Base-by-base conservation (phyloP, 2,888 invertebrate genomes). In the Caenorhabditis uteleia region DNA sequence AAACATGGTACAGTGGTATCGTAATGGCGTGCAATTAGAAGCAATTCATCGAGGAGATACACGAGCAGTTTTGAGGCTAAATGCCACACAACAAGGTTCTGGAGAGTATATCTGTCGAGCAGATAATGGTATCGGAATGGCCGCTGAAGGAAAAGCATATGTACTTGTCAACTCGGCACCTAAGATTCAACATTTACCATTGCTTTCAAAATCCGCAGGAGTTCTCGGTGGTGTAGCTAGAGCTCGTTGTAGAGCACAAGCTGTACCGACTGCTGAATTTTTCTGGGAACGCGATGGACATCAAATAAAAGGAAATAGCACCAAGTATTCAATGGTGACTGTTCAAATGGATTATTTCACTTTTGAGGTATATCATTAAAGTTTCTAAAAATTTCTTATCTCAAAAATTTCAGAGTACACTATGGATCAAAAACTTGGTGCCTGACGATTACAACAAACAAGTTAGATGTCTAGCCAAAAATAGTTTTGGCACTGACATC, bases 1-100 rank as follows among this genome's bases (percentile, higher is more conserved):
- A 23, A 74, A 77, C 10, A 82, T 82, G 80, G 75, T 82, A 20
- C 59, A 68, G 21, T 82, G 82, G 82, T 69, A 61, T 49, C 64
- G 75, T 47, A 75, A 71, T 33, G 72, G 70, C 10, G 21, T 56
- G 8, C 33, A 31, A 3, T 4, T 59, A 42, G 54, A 34, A 53
- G 34, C 27, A 10, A 12, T 42, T 47, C 31, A 34, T 36, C 47
- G 65, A 26, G 65, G 68, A 0, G 48, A 68, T n/a, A 64, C 54
- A 3, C 54, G 66, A 51, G 58, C 61, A 0, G 76, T 76, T 14
- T 49, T 82, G 1, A 58, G 76, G 14, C 29, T 82, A n/a, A 81
- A 78, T 21, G 80, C 79, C 0, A 71, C 78, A 3, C 59, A 76
- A 16, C 67, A 75, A 18, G 69, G 51, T 20, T 66, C 69, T 12